Evolutionary conservation across 2,888 invertebrate species (phyloP), one percentile per base, ranked within the genome.

Genomic region (Acronicta aceris): DNA sequence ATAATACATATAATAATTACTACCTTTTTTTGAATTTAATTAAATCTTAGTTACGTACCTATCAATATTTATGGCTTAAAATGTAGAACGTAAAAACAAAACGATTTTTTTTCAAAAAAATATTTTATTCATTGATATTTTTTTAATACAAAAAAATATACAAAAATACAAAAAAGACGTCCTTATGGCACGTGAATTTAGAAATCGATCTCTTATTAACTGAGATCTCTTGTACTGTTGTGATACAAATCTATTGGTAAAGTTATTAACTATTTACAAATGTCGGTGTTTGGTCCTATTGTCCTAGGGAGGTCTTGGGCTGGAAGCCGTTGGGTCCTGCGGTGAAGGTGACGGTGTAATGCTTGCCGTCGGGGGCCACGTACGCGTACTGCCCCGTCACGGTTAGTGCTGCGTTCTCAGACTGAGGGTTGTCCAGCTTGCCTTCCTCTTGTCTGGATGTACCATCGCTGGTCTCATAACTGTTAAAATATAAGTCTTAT

Each of bases 401-500:
- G 1, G 95, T 95, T 5, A 96, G 88, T 5, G 96, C 95, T 70
- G 96, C 96, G 70, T 96, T 95, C 64, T 96, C 96, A 0, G 94
- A 90, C 17, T 95, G 92, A 56, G 96, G 96, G 62, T 95, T 95
- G 89, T 96, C 96, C 2, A 97, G 79, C 67, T 95, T 95, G 21
- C 96, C 96, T 79, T 96, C 95, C 82, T 97, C 97, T 71, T 95
- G 95, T 60, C 96, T 93, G 15, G 95, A 95, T 53, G 96, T 96
- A 48, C 96, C 96, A 71, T 96, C 96, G 76, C 96, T 96, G 25
- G 96, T 96, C 81, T 96, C 96, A 62, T 95, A 96, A 30, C 96
- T 95, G 90, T 74, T 71, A 62, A 52, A 42, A 70, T 12, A 38
- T 38, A n/a, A 38, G 13, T 36, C 3, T 36, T 36, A 36, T 13